Conservation (phyloP, 2,888 invertebrate genomes). For the Thereva unica region DNA sequence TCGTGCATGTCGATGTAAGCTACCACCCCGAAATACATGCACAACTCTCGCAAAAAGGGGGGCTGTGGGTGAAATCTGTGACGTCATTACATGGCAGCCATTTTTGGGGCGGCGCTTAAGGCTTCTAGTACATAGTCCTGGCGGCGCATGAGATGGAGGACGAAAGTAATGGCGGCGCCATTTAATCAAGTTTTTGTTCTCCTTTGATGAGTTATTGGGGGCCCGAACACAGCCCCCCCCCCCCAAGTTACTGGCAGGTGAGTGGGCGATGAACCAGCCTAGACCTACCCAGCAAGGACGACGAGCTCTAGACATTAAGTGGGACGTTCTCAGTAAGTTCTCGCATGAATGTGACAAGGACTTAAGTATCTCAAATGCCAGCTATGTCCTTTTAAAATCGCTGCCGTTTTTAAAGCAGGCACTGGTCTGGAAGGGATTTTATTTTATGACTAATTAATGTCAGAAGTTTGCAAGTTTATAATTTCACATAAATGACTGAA, state of each 20-base stretch:
- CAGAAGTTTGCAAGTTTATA: slow-evolving; percentile 13
- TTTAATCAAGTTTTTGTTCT: slow-evolving; percentile 29
- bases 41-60: not conserved
- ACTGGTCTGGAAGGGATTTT: slow-evolving; percentile 9
- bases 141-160: not conserved
- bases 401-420: too few relatives aligned
- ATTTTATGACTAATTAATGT: slow-evolving; percentile 24
- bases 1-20: not conserved
- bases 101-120: slow-evolving; percentile 41
- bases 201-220: slow-evolving; percentile 6
- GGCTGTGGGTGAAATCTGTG: slow-evolving; percentile 32
- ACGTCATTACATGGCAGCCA: slow-evolving; percentile 40
- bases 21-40: not conserved
- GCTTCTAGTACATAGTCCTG: slow-evolving; percentile 4
- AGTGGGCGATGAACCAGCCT: too few relatives aligned
- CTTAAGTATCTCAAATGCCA: too few relatives aligned
- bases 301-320: too few relatives aligned
- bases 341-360: too few relatives aligned
- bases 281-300: too few relatives aligned
- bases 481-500: too few relatives aligned
- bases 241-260: too few relatives aligned
- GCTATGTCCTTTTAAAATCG: too few relatives aligned
- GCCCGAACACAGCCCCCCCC: too few relatives aligned
- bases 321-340: too few relatives aligned
- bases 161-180: slow-evolving; percentile 18